A percentile compares a stretch with the other conserved stretches of the same genome.
These are phyloP conservation scores for Stegodyphus mimosarum DNA, from an alignment of 1,140 invertebrate genomes.

Conservation along the genomic window DNA sequence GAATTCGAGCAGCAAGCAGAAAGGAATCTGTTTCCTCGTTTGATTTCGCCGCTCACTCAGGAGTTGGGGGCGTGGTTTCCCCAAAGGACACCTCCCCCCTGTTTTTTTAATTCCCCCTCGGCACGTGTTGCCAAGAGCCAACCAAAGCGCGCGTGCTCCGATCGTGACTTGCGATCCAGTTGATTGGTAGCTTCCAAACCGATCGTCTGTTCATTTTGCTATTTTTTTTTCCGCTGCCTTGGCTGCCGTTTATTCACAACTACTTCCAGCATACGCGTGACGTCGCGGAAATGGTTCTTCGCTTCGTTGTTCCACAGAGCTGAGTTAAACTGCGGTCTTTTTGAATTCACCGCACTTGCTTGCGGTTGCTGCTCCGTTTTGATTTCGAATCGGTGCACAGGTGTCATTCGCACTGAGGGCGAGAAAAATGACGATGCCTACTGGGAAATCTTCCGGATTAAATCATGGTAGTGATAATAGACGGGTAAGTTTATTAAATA, in stretches of 20 bases:
- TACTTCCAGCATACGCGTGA: not conserved
- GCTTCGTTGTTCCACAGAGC: not conserved
- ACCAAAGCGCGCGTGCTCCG: conserved; percentile 2
- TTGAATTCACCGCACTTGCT: not conserved
- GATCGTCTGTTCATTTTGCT: not conserved
- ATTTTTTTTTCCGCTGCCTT: not conserved
- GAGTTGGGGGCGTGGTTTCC: not conserved
- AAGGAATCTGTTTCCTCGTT: not conserved
- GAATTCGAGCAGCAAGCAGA: not conserved
- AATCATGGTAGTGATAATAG: not conserved
- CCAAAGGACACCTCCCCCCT: not conserved
- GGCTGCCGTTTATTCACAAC: not conserved
- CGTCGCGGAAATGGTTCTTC: not conserved
- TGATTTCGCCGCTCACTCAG: not conserved
- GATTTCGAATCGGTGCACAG: not conserved
- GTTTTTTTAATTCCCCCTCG: conserved; percentile 1
- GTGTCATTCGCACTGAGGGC: not conserved
- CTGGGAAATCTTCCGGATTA: conserved; percentile 8
- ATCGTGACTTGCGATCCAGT: conserved; percentile 6
- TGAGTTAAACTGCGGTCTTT: not conserved
- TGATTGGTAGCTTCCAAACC: conserved; percentile 2
- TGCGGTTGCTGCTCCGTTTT: not conserved
- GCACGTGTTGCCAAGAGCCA: conserved; percentile 7
- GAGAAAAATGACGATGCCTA: conserved; percentile 13
- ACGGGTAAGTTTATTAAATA: not conserved